These are phyloP conservation scores for Tetramorium alpestre DNA, from an alignment of 1,140 invertebrate species.

Conservation along the genomic window DNA sequence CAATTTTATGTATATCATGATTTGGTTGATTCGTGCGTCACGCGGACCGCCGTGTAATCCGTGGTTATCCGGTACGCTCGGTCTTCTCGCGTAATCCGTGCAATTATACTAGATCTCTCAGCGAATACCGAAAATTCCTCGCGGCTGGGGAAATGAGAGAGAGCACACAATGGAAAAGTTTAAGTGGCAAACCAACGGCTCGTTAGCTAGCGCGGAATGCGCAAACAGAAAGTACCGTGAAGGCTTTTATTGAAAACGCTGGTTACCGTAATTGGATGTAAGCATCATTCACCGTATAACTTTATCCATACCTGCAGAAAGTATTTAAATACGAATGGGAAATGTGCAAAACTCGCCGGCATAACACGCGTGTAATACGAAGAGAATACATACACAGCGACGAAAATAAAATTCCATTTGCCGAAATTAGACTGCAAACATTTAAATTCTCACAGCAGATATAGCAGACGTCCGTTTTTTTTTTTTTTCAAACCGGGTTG, in stretches of 20 bases:
- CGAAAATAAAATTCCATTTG: constrained; percentile 47
- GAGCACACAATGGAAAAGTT: constrained; percentile 55
- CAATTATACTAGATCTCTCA: constrained; percentile 55
- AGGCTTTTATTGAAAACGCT: constrained; percentile 59
- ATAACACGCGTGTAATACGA: background rate
- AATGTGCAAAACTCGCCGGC: constrained; percentile 11
- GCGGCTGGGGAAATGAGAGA: constrained; percentile 56
- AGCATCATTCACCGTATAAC: constrained; percentile 56
- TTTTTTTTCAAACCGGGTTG: background rate
- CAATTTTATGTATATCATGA: constrained; percentile 45
- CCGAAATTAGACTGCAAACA: constrained; percentile 28
- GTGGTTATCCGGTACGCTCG: constrained; percentile 44
- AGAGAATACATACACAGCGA: background rate
- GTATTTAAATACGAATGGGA: constrained; percentile 46
- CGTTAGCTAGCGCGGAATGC: constrained; percentile 53
- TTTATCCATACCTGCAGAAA: constrained; percentile 54
- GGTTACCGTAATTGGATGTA: constrained; percentile 61
- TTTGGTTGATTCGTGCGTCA: constrained; percentile 45
- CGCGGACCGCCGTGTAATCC: constrained; percentile 45
- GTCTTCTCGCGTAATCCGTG: constrained; percentile 46
- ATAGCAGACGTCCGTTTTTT: background rate
- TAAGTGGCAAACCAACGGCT: constrained; percentile 59
- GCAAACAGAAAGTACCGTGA: constrained; percentile 58
- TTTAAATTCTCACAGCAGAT: background rate
- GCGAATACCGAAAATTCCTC: constrained; percentile 61